phyloP scores from a whole-genome alignment of 2,113 vertebrate genomes.

The Solenodon paradoxus region DNA sequence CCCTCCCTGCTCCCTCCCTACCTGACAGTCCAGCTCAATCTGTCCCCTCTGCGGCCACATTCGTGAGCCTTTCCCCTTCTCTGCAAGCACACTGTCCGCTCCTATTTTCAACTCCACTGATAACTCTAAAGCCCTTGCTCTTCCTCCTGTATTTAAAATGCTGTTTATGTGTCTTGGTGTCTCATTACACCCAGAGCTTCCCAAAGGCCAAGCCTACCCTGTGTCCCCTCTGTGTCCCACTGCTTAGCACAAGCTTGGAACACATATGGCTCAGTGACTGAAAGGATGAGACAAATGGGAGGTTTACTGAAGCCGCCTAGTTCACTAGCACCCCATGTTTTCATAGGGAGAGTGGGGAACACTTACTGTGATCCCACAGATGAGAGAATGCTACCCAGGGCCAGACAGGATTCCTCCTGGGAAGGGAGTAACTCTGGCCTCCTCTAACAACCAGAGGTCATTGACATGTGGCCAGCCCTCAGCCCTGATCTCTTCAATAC shows the following conservation, averaged over 20 bases:
- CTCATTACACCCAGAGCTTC: neutral
- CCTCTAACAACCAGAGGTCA: neutral
- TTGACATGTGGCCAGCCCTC: neutral
- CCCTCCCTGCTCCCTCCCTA: neutral
- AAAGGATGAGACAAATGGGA: neutral
- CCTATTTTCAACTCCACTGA: neutral
- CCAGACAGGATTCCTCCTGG: neutral
- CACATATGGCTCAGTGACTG: neutral
- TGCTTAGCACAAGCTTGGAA: neutral
- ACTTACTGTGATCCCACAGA: neutral
- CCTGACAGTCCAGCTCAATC: neutral
- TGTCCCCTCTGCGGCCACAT: neutral
- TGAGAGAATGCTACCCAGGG: neutral
- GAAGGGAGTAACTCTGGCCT: neutral
- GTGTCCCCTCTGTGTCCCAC: neutral
- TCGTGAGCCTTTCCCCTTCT: neutral
- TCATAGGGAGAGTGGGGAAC: neutral
- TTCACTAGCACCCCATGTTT: neutral
- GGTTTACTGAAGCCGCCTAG: neutral
- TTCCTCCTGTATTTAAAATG: neutral
- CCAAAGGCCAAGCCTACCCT: neutral
- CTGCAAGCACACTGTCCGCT: neutral
- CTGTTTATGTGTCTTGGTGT: neutral
- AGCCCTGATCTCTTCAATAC: neutral
- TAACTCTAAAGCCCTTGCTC: neutral